phyloP scores from a whole-genome alignment of 1,140 invertebrate species.

The Globodera rostochiensis region DNA sequence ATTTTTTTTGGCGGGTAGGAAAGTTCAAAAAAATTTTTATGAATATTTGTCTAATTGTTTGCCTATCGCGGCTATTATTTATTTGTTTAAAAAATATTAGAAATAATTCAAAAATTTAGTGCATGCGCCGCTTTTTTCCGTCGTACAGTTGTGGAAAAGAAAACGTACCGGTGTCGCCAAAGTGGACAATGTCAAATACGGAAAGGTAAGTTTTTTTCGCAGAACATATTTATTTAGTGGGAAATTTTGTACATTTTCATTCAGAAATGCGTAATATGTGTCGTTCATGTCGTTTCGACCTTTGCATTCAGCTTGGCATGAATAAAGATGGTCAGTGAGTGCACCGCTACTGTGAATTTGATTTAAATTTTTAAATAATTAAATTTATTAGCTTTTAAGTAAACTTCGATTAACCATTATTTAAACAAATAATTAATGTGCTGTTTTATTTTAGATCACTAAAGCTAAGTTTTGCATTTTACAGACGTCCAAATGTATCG shows the following conservation, averaged over 20 bases:
- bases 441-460: background rate
- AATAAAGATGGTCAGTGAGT: slow-evolving; percentile 47
- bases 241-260: background rate
- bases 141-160: slow-evolving; percentile 52
- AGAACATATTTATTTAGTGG: background rate
- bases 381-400: too few species aligned
- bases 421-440: too few species aligned
- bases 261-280: slow-evolving; percentile 53
- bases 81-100: slow-evolving; percentile 10
- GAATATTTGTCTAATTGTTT: too few species aligned
- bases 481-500: slow-evolving; percentile 59
- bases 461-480: slow-evolving; percentile 27
- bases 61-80: background rate
- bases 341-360: background rate
- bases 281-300: slow-evolving; percentile 47
- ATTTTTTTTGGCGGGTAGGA: too few species aligned
- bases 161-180: slow-evolving; percentile 49
- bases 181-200: slow-evolving; percentile 44
- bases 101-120: slow-evolving; percentile 31
- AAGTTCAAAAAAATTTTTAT: too few species aligned
- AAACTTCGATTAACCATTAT: too few species aligned
- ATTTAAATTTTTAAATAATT: too few species aligned
- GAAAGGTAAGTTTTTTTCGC: slow-evolving; percentile 36
- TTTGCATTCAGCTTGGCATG: slow-evolving; percentile 47
- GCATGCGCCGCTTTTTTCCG: slow-evolving; percentile 55